These are phyloP conservation scores for Habrosyne pyritoides DNA, from an alignment of 2,888 invertebrate genomes.

Conservation along the genomic window DNA sequence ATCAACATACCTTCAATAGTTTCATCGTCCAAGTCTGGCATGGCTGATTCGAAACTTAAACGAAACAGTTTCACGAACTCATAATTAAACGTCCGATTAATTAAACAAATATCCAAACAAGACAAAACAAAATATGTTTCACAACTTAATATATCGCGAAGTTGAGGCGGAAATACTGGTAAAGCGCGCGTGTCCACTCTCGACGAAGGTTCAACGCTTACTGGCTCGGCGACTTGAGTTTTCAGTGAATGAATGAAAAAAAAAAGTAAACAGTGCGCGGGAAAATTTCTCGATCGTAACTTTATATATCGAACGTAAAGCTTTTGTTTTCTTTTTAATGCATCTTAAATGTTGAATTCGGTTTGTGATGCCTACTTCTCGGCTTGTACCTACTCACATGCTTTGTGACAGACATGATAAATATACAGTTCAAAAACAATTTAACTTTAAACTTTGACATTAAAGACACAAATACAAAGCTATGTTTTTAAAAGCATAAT, in stretches of 20 bases:
- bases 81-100: constrained; percentile 16
- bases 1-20: constrained; percentile 55
- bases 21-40: constrained; percentile 62
- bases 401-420: too few relatives aligned
- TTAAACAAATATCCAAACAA: constrained; percentile 30
- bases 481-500: too few relatives aligned
- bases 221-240: constrained; percentile 23
- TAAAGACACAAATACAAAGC: too few relatives aligned
- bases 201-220: constrained; percentile 28
- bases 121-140: constrained; percentile 14
- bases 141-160: constrained; percentile 23
- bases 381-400: too few relatives aligned
- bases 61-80: constrained; percentile 36
- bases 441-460: too few relatives aligned
- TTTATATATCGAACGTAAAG: neutral
- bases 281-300: neutral
- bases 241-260: constrained; percentile 5
- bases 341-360: too few relatives aligned
- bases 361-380: too few relatives aligned
- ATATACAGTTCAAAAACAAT: too few relatives aligned
- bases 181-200: constrained; percentile 39
- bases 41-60: constrained; percentile 38
- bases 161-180: constrained; percentile 34
- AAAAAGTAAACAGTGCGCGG: constrained; percentile 6
- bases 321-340: neutral